Evolutionary conservation across 2,797 vertebrate genomes (phyloP).

Genomic region (Chaetophractus vellerosus): DNA sequence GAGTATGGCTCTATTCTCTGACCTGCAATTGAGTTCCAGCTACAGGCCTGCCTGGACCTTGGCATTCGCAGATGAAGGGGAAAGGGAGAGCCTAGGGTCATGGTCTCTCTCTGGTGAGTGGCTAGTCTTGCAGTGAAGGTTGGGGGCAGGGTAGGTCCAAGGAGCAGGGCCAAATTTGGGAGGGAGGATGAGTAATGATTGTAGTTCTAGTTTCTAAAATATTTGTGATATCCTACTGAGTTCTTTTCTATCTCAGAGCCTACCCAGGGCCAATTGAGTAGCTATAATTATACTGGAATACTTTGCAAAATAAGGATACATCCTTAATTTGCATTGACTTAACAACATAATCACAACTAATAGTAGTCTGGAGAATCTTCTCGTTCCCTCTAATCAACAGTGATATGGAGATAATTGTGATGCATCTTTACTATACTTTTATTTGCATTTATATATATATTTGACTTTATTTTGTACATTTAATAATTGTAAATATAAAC

Average conservation of each 20-base stretch:
- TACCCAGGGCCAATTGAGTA: not conserved
- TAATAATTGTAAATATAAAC: no score
- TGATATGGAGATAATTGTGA: conserved; percentile 17
- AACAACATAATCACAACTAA: conserved; percentile 6
- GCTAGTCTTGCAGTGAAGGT: no score
- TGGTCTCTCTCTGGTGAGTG: not conserved
- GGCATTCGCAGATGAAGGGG: not conserved
- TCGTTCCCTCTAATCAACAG: conserved; percentile 43
- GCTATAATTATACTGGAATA: no score
- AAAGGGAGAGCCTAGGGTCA: not conserved
- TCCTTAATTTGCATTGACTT: not conserved
- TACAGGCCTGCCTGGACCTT: not conserved
- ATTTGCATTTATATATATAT: conserved; percentile 59
- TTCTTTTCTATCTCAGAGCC: not conserved
- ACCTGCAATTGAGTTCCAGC: not conserved
- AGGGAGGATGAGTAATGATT: not conserved
- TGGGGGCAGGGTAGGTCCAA: not conserved
- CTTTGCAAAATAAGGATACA: not conserved
- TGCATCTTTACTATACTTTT: not conserved
- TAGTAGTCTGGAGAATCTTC: not conserved
- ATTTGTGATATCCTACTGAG: not conserved
- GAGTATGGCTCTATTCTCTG: not conserved
- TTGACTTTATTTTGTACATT: no score
- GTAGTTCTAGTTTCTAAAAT: not conserved
- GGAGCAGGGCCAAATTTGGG: not conserved